Evolutionary conservation across 2,113 vertebrate genomes (phyloP).

Genomic region (Grammomys dolichurus): DNA sequence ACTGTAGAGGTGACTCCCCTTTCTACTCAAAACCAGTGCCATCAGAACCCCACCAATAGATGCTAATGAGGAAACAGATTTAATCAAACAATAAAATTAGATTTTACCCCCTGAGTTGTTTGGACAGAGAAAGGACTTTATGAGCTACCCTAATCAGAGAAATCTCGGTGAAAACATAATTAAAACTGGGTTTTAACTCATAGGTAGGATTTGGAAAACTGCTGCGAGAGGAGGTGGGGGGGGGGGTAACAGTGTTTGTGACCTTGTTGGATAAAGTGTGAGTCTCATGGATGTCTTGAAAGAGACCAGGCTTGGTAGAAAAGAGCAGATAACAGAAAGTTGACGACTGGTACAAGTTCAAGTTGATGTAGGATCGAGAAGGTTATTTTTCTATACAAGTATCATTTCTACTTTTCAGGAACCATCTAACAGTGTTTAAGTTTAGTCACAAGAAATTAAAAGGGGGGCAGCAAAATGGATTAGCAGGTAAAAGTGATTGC

Average conservation of each 20-base stretch:
- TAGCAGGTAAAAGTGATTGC: not conserved
- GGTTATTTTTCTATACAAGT: not conserved
- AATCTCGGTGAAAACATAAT: conserved; percentile 54
- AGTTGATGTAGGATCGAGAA: not conserved
- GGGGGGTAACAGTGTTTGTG: not conserved
- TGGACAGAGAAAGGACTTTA: conserved; percentile 36
- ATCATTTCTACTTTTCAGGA: not conserved
- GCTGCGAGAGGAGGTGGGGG: rapidly evolving
- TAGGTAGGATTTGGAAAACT: conserved; percentile 35
- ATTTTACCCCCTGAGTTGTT: conserved; percentile 72
- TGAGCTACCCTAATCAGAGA: conserved; percentile 61
- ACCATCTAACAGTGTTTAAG: not conserved
- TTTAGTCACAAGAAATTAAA: not conserved
- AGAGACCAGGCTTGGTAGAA: not conserved
- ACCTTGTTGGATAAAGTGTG: not conserved
- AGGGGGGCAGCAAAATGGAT: not conserved
- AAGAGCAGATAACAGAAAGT: not conserved
- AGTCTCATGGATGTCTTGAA: not conserved
- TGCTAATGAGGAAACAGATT: conserved; percentile 71
- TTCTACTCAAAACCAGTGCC: conserved; percentile 49
- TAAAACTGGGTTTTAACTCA: conserved; percentile 58
- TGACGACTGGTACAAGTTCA: not conserved
- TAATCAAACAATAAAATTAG: conserved; percentile 72
- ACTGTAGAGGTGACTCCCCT: not conserved
- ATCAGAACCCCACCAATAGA: conserved; percentile 41